These are phyloP conservation scores for Thyatira batis DNA, from an alignment of 2,888 invertebrate species.

Conservation along the genomic window DNA sequence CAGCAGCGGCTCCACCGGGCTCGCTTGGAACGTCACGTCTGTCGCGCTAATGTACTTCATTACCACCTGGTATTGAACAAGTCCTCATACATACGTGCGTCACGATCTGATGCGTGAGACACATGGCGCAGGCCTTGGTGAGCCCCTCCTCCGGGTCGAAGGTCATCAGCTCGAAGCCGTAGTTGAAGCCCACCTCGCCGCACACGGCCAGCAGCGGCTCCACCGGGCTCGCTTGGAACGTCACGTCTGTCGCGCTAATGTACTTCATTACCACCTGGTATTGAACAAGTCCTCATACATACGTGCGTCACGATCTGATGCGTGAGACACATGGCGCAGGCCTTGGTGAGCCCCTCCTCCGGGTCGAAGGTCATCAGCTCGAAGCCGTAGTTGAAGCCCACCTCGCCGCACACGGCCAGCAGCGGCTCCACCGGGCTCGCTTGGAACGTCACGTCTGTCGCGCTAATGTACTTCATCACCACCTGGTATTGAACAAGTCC, in stretches of 20 bases:
- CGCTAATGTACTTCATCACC: conserved; percentile 48
- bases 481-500: conserved; percentile 34
- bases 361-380: conserved; percentile 36
- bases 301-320: conserved; percentile 64
- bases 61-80: conserved; percentile 36
- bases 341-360: conserved; percentile 21
- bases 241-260: conserved; percentile 53
- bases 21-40: conserved; percentile 59
- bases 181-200: conserved; percentile 56
- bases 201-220: conserved; percentile 58
- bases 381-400: conserved; percentile 59
- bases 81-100: conserved; percentile 28
- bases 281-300: background rate
- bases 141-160: conserved; percentile 26
- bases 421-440: conserved; percentile 65
- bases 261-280: conserved; percentile 50
- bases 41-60: conserved; percentile 51
- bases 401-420: conserved; percentile 56
- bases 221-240: conserved; percentile 62
- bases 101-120: conserved; percentile 71
- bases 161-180: conserved; percentile 53
- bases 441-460: conserved; percentile 54
- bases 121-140: conserved; percentile 33
- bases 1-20: conserved; percentile 62
- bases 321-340: conserved; percentile 56